These are phyloP conservation scores for Pachymerium ferrugineum DNA, from an alignment of 2,888 invertebrate species.

Conservation along the genomic window DNA sequence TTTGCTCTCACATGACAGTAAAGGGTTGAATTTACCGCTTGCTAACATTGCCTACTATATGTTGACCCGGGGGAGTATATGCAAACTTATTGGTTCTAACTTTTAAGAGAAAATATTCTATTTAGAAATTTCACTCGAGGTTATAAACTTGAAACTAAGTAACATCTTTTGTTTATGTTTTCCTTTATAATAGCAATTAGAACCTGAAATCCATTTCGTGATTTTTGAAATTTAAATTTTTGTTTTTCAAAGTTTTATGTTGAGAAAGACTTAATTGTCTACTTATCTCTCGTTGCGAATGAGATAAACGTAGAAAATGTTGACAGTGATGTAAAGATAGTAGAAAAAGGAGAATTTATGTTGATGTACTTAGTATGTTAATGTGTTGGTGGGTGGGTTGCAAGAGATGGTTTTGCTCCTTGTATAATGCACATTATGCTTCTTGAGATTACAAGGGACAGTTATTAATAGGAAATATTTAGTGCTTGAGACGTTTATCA, in stretches of 20 bases:
- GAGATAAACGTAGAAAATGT: not conserved
- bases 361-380: not conserved
- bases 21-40: too few relatives aligned
- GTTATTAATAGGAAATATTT: constrained; percentile 21
- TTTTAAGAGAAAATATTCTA: too few relatives aligned
- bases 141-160: too few relatives aligned
- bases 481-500: constrained; percentile 4
- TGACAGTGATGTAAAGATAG: constrained; percentile 9
- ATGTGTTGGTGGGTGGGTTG: not conserved
- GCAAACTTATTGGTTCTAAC: too few relatives aligned
- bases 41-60: too few relatives aligned
- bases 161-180: too few relatives aligned
- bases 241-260: not conserved
- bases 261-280: not conserved
- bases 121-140: too few relatives aligned
- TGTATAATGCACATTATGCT: constrained; percentile 6
- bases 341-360: not conserved
- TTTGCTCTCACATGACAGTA: not conserved
- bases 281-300: not conserved
- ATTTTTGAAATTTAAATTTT: too few relatives aligned
- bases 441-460: constrained; percentile 15
- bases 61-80: too few relatives aligned
- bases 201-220: too few relatives aligned
- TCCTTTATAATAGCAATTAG: too few relatives aligned
- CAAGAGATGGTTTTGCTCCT: not conserved